Percentiles rank a stretch among this genome's conserved stretches.
phyloP scores from a whole-genome alignment of 2,113 vertebrate genomes.

The Dendrocopos noguchii region DNA sequence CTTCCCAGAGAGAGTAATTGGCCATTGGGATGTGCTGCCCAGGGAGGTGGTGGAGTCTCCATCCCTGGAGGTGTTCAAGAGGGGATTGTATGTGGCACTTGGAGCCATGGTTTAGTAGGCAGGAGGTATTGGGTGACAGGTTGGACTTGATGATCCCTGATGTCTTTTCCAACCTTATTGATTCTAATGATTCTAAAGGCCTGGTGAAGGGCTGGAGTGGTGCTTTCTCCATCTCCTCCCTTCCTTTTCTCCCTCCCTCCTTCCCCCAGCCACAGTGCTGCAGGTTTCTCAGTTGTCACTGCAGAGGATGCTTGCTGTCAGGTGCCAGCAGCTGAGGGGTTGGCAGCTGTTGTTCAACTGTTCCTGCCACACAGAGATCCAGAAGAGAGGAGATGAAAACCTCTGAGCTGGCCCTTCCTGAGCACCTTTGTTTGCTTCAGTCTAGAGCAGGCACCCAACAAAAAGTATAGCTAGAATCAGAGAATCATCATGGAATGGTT shows the following conservation, averaged over 20 bases:
- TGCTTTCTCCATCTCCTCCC: neutral
- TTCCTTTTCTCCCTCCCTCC: too few relatives aligned
- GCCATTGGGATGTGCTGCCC: too few relatives aligned
- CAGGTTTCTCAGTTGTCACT: neutral
- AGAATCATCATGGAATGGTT: neutral
- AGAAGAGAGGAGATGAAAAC: neutral
- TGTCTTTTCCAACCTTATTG: too few relatives aligned
- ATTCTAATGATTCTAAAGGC: too few relatives aligned
- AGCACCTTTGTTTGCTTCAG: neutral
- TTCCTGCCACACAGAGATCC: neutral
- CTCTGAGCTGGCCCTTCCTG: neutral
- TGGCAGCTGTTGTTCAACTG: neutral
- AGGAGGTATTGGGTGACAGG: too few relatives aligned
- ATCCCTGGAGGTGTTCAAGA: too few relatives aligned
- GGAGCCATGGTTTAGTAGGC: too few relatives aligned
- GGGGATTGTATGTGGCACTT: too few relatives aligned
- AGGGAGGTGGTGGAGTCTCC: too few relatives aligned
- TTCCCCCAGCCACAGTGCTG: rapidly evolving
- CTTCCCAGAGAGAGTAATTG: too few relatives aligned
- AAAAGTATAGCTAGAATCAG: neutral
- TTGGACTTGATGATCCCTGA: too few relatives aligned
- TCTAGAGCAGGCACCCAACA: neutral
- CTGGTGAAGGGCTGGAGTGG: neutral
- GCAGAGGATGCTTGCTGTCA: neutral
- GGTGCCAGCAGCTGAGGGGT: neutral